Evolutionary conservation across 2,113 vertebrate genomes (phyloP).

Genomic region (Camarhynchus parvulus): DNA sequence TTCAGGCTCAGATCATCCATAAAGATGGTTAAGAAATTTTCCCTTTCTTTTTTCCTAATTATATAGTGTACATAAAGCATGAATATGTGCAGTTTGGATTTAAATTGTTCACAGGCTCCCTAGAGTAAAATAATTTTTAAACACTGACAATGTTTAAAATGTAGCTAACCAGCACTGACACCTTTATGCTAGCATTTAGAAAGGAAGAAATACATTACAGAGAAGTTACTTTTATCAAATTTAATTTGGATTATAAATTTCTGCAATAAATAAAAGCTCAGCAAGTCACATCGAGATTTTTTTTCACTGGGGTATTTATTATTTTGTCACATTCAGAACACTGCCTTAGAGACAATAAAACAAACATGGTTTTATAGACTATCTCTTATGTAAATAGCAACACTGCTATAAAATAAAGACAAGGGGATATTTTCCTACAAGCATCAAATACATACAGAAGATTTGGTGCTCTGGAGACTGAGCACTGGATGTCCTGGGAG

Average conservation of each 20-base stretch:
- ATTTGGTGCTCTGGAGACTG: background rate
- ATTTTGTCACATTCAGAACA: constrained; percentile 35
- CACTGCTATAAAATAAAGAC: background rate
- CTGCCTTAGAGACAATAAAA: constrained; percentile 13
- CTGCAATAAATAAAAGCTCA: constrained; percentile 53
- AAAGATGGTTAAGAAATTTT: background rate
- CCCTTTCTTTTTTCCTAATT: constrained; percentile 19
- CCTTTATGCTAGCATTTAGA: constrained; percentile 19
- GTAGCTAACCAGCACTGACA: constrained; percentile 36
- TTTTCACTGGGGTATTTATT: background rate
- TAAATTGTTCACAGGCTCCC: constrained; percentile 18
- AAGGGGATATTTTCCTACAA: background rate
- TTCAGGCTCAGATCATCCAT: constrained; percentile 6
- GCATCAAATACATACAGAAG: background rate
- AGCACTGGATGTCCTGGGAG: background rate
- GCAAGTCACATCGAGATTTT: background rate
- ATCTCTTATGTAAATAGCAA: background rate
- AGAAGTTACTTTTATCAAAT: constrained; percentile 62
- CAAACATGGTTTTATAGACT: background rate
- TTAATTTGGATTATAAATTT: constrained; percentile 66
- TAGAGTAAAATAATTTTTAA: constrained; percentile 14
- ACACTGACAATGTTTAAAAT: constrained; percentile 18
- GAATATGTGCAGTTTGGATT: constrained; percentile 18
- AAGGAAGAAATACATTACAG: constrained; percentile 22
- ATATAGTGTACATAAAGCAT: background rate